A percentile compares a stretch with the other conserved stretches of the same genome.
These are phyloP conservation scores for Numenius arquata DNA, from an alignment of 2,113 vertebrate genomes.

Conservation along the genomic window DNA sequence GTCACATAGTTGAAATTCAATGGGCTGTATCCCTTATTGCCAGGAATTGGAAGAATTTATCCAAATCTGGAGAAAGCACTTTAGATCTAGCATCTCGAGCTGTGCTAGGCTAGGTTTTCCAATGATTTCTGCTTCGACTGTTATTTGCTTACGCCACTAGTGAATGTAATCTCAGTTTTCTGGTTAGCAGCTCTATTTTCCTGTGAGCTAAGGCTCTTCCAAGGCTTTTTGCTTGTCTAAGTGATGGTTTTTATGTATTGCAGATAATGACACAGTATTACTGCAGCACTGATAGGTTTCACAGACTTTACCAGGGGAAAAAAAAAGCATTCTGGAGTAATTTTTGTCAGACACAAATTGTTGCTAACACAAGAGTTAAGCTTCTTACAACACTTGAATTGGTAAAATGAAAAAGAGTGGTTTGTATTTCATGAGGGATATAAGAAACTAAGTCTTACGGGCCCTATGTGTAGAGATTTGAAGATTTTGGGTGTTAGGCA, in stretches of 20 bases:
- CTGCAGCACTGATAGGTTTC: background rate
- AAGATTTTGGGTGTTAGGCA: background rate
- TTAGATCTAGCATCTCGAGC: background rate
- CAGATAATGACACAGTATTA: background rate
- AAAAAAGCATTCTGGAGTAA: background rate
- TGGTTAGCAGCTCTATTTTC: background rate
- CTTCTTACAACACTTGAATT: background rate
- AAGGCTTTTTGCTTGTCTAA: background rate
- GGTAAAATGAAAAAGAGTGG: background rate
- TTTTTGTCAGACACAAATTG: background rate
- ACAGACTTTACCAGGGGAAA: background rate
- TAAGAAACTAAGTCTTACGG: background rate
- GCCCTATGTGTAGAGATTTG: background rate
- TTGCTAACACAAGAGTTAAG: background rate
- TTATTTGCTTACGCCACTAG: background rate
- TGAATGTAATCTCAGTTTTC: conserved; percentile 8
- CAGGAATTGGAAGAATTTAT: background rate
- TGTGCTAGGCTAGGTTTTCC: background rate
- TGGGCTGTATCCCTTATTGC: background rate
- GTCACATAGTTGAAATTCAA: background rate
- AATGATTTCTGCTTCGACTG: background rate
- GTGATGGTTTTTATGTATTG: background rate
- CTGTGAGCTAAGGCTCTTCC: background rate
- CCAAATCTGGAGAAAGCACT: background rate
- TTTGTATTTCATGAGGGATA: background rate